phyloP scores from a whole-genome alignment of 2,797 vertebrate species.

The Mastacembelus armatus region DNA sequence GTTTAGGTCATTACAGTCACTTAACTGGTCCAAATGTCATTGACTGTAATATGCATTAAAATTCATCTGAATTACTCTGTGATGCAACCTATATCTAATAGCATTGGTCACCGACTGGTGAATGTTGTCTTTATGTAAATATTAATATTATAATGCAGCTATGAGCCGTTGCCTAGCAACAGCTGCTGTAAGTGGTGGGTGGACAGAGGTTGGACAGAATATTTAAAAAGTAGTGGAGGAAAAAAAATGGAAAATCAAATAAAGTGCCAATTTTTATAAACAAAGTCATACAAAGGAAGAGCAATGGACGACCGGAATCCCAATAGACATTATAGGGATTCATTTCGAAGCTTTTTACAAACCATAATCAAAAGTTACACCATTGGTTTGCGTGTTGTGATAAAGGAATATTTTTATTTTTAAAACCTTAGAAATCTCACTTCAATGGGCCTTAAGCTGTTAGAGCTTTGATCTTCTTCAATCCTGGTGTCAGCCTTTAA shows the following conservation, averaged over 20 bases:
- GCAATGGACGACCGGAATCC: too few relatives aligned
- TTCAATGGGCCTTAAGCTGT: too few relatives aligned
- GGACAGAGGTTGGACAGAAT: conserved; percentile 62
- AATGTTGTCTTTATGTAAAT: conserved; percentile 67
- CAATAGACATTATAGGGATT: too few relatives aligned
- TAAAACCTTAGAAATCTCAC: too few relatives aligned
- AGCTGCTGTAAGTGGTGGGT: conserved; percentile 65
- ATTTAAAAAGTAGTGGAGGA: conserved; percentile 42
- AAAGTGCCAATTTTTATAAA: background rate
- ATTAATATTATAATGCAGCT: conserved; percentile 66
- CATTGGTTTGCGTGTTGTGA: too few relatives aligned
- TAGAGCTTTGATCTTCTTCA: too few relatives aligned
- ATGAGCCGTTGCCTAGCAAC: conserved; percentile 76
- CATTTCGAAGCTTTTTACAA: background rate
- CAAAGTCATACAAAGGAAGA: background rate
- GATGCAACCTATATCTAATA: conserved; percentile 28
- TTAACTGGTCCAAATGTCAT: background rate
- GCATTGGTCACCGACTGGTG: conserved; percentile 22
- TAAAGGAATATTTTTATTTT: too few relatives aligned
- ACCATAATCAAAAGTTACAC: too few relatives aligned
- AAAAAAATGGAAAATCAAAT: conserved; percentile 42
- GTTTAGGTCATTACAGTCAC: background rate
- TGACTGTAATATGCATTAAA: background rate
- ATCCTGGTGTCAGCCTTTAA: too few relatives aligned
- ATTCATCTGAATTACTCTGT: conserved; percentile 5